Evolutionary conservation across 2,113 vertebrate genomes (phyloP), one percentile per base, ranked within the genome.

Genomic region (Nothobranchius kuhntae): DNA sequence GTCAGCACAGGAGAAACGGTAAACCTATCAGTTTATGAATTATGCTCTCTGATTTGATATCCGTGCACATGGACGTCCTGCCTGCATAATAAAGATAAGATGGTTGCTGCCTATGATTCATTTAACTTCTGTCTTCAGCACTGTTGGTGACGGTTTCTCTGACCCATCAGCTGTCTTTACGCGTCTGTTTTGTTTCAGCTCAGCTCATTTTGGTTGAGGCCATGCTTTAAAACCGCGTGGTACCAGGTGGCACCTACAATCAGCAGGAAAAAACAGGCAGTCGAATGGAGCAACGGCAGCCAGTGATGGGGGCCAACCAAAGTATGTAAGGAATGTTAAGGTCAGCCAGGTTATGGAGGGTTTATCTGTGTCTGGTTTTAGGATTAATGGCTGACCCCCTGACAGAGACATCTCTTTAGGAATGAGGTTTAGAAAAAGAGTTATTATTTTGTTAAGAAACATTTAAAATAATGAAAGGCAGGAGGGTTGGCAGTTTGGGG

Each of bases 261-360:
- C 11, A 11, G 7, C 4, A 30, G 30, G 30, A 30, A 30, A 64
- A 53, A 48, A 13, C 10, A 36, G 12, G 8, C 5, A 6, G 50
- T 53, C 8, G 17, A 45, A 21, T 13, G 24, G 21, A 65, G 38
- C 21, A 52, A 21, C 9, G 44, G 7, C 13, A 53, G 10, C 13
- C 26, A 26, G 17, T 30, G 17, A 30, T 53, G 44, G 44, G 38
- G 17, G 15, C 45, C 21, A 61, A 30, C 13, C 50, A 46, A 61
- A 50, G 59, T 13, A 44, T 65, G 50, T 65, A 13, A 65, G 38
- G 62, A 65, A 65, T 65, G 62, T 53, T 30, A 5, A 26, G 51
- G 62, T 53, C 50, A 53, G 15, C 7, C 21, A 53, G 62, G n/a
- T 53, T 26, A 26, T 10, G 9, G 13, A 42, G 51, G 21, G 50